phyloP scores from a whole-genome alignment of 2,888 invertebrate species.

The Melanostoma mellinum region DNA sequence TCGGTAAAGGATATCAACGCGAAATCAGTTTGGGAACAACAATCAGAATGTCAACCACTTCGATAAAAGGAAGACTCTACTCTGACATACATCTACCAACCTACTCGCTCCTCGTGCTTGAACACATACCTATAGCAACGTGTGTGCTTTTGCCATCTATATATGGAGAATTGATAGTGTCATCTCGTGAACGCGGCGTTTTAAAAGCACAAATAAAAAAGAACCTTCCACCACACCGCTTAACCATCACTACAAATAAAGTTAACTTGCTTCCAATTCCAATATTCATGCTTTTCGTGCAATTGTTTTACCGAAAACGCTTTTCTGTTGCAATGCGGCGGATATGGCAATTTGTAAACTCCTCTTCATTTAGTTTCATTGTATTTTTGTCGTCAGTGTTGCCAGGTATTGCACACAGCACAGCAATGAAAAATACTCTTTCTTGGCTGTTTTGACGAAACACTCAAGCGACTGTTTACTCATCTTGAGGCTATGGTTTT shows the following conservation, averaged over 20 bases:
- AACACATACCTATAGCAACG: too few relatives aligned
- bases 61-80: conserved; percentile 33
- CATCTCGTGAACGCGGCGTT: conserved; percentile 24
- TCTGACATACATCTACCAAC: background rate
- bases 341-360: conserved; percentile 68
- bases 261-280: conserved; percentile 60
- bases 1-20: conserved; percentile 72
- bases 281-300: conserved; percentile 62
- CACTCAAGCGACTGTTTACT: too few relatives aligned
- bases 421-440: too few relatives aligned
- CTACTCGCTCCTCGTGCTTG: background rate
- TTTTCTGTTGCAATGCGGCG: conserved; percentile 71
- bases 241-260: conserved; percentile 73
- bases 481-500: too few relatives aligned
- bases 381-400: conserved; percentile 33
- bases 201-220: conserved; percentile 24
- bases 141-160: background rate
- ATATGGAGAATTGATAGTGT: conserved; percentile 28
- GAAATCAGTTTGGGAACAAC: conserved; percentile 70
- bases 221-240: conserved; percentile 56
- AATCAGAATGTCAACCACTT: conserved; percentile 67
- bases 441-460: too few relatives aligned
- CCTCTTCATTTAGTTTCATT: conserved; percentile 45
- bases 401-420: conserved; percentile 21
- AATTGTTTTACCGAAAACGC: conserved; percentile 59